Evolutionary conservation across 1,140 invertebrate genomes (phyloP), one percentile per base, ranked within the genome.

Genomic region (Drosophila auraria): DNA sequence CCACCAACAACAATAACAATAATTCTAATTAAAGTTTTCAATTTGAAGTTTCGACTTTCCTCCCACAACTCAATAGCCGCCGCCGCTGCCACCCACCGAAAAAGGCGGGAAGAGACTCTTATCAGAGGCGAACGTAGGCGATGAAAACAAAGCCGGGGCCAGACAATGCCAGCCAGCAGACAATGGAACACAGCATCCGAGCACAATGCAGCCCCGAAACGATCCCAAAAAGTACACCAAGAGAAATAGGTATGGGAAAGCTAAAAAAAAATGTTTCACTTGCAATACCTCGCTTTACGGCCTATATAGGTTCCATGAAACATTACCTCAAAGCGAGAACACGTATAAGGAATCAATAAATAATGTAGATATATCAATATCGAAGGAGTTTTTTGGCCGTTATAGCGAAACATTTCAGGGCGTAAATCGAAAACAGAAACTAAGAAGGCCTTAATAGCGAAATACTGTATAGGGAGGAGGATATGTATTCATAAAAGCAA

Each of bases 21-120:
- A 89, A 86, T 89, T 89, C 82, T 89, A 89, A 89, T 89, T 89
- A 89, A 89, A 89, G 86, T 89, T 89, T 89, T 89, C 86, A 89
- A 89, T 89, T 89, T 89, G 82, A 89, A 89, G 86, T 89, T 90
- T 82, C 72, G 69, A 80, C 78, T 51, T 58, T 54, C 49, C 58
- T 27, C 63, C 14, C 12, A n/a, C 20, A 14, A 53, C 30, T 33
- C n/a, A 25, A 36, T 54, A 14, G 51, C 51, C 51, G n/a, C 36
- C 49, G 5, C 23, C 25, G 36, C 51, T 20, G 20, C 20, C 47
- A 65, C 49, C 73, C 54, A 58, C 50, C 57, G 12, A 60, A 60
- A 56, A 61, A 58, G 42, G 42, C 17, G 42, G 59, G 45, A 61
- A 70, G 56, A 61, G 68, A 73, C 76, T 87, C 83, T 83, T 87